These are phyloP conservation scores for Scaptodrosophila lebanonensis DNA, from an alignment of 1,140 invertebrate species.

Conservation along the genomic window DNA sequence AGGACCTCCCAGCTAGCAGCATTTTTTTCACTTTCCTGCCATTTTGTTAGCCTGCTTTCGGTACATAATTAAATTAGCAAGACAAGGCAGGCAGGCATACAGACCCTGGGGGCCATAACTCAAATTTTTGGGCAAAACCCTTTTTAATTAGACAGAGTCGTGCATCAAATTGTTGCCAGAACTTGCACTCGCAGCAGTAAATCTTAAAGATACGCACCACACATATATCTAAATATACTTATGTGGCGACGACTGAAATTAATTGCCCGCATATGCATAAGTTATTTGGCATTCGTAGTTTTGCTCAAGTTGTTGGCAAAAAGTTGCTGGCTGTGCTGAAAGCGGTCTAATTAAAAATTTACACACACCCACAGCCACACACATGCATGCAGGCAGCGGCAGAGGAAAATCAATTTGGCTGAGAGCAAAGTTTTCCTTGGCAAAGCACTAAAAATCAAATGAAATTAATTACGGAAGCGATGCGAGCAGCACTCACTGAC, in stretches of 20 bases:
- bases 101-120: slow-evolving; percentile 45
- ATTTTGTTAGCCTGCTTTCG: not conserved
- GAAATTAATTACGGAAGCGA: slow-evolving; percentile 63
- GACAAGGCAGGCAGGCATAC: too few species aligned
- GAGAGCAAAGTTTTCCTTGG: slow-evolving; percentile 62
- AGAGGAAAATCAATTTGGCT: slow-evolving; percentile 62
- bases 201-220: slow-evolving; percentile 18
- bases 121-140: slow-evolving; percentile 61
- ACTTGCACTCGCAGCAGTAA: slow-evolving; percentile 1
- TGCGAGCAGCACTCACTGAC: slow-evolving; percentile 11
- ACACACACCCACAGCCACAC: slow-evolving; percentile 31
- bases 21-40: not conserved
- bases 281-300: not conserved
- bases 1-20: not conserved
- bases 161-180: slow-evolving; percentile 40
- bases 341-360: slow-evolving; percentile 69
- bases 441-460: slow-evolving; percentile 54
- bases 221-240: too few species aligned
- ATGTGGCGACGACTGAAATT: too few species aligned
- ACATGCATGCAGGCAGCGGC: slow-evolving; percentile 29
- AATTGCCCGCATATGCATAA: slow-evolving; percentile 46
- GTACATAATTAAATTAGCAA: slow-evolving; percentile 60
- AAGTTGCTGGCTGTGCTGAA: slow-evolving; percentile 54
- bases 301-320: slow-evolving; percentile 25
- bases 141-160: slow-evolving; percentile 66